phyloP scores from a whole-genome alignment of 2,113 vertebrate genomes.

The Ammospiza nelsoni region DNA sequence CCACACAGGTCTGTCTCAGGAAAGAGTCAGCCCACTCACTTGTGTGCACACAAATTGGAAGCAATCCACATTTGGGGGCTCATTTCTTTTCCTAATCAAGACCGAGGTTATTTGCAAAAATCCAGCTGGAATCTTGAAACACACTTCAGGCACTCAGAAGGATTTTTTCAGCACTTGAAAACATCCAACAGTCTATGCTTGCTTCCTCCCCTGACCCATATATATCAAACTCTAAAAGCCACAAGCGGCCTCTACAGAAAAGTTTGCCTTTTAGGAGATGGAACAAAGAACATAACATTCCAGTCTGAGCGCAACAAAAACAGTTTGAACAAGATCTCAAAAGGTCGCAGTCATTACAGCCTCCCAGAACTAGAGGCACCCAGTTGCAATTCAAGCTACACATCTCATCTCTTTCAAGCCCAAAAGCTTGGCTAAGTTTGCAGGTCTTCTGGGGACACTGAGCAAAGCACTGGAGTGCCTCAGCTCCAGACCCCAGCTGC shows the following conservation, averaged over 20 bases:
- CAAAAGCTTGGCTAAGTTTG: slow-evolving; percentile 18
- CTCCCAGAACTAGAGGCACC: slow-evolving; percentile 16
- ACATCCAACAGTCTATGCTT: neutral
- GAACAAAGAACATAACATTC: slow-evolving; percentile 50
- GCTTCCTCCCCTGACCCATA: slow-evolving; percentile 19
- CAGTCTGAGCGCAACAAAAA: slow-evolving; percentile 26
- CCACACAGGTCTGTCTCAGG: neutral
- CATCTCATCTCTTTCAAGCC: slow-evolving; percentile 41
- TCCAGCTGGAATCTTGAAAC: neutral
- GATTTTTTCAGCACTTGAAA: neutral
- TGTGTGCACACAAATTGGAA: neutral
- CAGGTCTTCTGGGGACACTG: slow-evolving; percentile 30
- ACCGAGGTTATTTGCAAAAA: neutral
- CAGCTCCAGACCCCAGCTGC: neutral
- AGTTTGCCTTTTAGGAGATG: slow-evolving; percentile 8
- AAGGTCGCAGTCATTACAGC: neutral
- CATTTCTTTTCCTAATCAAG: neutral
- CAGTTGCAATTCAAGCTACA: neutral
- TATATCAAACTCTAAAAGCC: slow-evolving; percentile 13
- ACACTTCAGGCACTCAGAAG: neutral
- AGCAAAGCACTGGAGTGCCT: neutral
- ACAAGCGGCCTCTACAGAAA: neutral
- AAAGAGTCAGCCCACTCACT: accelerated
- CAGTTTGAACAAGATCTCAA: slow-evolving; percentile 49
- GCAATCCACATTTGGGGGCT: neutral